Evolutionary conservation across 2,888 invertebrate genomes (phyloP).

Genomic region (Spialia ferax): DNA sequence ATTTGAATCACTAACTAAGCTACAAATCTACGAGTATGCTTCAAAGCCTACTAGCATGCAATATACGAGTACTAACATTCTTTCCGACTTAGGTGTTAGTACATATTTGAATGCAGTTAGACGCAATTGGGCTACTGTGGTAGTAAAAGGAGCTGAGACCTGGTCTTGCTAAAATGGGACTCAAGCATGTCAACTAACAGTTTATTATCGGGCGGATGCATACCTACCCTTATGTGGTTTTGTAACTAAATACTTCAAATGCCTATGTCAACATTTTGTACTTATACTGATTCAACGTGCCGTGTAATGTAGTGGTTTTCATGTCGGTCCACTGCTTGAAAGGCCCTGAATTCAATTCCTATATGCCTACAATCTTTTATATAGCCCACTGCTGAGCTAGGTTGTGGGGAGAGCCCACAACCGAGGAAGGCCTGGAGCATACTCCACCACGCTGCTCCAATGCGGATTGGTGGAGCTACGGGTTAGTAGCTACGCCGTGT

Average conservation of each 20-base stretch:
- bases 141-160: conserved; percentile 24
- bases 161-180: conserved; percentile 23
- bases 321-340: too few relatives aligned
- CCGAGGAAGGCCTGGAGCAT: too few relatives aligned
- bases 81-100: neutral
- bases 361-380: too few relatives aligned
- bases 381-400: too few relatives aligned
- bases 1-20: neutral
- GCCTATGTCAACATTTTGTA: conserved; percentile 4
- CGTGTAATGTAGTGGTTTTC: neutral
- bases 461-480: too few relatives aligned
- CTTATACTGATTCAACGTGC: neutral
- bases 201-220: conserved; percentile 30
- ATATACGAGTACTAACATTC: neutral
- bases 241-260: conserved; percentile 21
- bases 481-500: too few relatives aligned
- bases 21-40: too few relatives aligned
- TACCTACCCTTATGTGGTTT: conserved; percentile 24
- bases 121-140: conserved; percentile 19
- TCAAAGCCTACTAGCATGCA: neutral
- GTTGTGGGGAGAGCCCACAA: too few relatives aligned
- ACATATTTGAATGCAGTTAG: conserved; percentile 22
- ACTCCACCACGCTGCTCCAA: too few relatives aligned
- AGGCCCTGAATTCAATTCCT: neutral
- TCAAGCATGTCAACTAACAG: conserved; percentile 15